These are phyloP conservation scores for Lamellibrachia luymesi DNA, from an alignment of 1,140 invertebrate species.

Conservation along the genomic window DNA sequence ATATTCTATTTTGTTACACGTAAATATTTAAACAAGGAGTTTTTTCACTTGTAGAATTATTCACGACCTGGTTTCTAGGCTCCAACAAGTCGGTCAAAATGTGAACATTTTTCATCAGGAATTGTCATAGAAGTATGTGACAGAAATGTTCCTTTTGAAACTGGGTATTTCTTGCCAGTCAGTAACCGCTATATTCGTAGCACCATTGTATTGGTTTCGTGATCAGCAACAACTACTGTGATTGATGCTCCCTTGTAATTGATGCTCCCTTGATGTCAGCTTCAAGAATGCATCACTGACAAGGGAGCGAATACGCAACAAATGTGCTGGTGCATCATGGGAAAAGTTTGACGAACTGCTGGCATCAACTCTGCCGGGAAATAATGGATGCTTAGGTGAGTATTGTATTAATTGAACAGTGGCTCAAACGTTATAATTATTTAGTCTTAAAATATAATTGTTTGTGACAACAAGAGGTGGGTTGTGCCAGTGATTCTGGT, in stretches of 20 bases:
- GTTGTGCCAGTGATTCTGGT: too few relatives aligned
- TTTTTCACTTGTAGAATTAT: too few relatives aligned
- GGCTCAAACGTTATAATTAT: neutral
- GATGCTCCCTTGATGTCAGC: slow-evolving; percentile 59
- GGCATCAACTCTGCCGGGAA: slow-evolving; percentile 81
- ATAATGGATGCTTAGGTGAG: slow-evolving; percentile 85
- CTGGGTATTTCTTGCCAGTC: neutral
- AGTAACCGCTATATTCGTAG: neutral
- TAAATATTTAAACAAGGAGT: too few relatives aligned
- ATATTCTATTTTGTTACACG: too few relatives aligned
- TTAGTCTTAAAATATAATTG: too few relatives aligned
- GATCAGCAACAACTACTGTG: neutral
- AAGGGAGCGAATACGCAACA: slow-evolving; percentile 77
- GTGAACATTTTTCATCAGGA: too few relatives aligned
- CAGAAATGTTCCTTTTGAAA: too few relatives aligned
- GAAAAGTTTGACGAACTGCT: slow-evolving; percentile 80
- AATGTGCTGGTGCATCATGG: slow-evolving; percentile 75
- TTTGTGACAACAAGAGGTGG: too few relatives aligned
- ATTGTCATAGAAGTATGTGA: too few relatives aligned
- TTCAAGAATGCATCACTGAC: slow-evolving; percentile 93
- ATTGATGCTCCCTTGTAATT: neutral
- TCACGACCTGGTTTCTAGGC: too few relatives aligned
- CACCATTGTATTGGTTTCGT: neutral
- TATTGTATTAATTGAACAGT: neutral
- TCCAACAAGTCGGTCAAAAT: too few relatives aligned